Conservation (phyloP, 2,113 vertebrate species). For the Trogon melanurus region DNA sequence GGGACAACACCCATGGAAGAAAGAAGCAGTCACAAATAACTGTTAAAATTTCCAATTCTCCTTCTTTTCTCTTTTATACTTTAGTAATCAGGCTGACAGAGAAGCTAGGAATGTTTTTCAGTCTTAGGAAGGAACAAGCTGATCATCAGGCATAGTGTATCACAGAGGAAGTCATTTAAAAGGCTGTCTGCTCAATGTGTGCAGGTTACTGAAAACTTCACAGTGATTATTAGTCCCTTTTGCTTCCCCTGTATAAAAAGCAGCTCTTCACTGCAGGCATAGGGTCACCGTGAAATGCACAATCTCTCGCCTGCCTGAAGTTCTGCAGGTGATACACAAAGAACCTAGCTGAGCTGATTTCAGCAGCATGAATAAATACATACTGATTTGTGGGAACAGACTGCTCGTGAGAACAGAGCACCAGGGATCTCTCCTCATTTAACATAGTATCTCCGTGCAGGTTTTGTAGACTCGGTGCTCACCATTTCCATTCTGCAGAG, state of each 20-base stretch:
- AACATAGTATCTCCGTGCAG: background rate
- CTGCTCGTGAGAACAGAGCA: background rate
- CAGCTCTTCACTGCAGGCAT: background rate
- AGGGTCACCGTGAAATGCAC: background rate
- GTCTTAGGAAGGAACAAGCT: background rate
- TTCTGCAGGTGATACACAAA: background rate
- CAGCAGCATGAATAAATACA: slow-evolving; percentile 17
- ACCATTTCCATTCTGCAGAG: slow-evolving; percentile 1
- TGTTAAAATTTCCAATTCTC: background rate
- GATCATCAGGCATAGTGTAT: background rate
- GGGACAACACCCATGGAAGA: background rate
- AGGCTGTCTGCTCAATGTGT: background rate
- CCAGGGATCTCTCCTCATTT: background rate
- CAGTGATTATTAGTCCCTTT: background rate
- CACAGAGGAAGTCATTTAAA: background rate
- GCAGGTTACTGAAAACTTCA: background rate
- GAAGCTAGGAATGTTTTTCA: slow-evolving; percentile 3
- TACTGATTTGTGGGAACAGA: background rate
- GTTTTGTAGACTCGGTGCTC: background rate
- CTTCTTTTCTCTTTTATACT: background rate
- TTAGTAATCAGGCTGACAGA: background rate
- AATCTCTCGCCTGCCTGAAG: background rate
- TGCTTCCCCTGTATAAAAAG: background rate
- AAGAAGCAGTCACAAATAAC: background rate
- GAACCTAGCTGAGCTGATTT: background rate